Percentiles rank a stretch among this genome's conserved stretches.
Evolutionary conservation across 2,888 invertebrate species (phyloP).

Genomic region (Desoria tigrina): DNA sequence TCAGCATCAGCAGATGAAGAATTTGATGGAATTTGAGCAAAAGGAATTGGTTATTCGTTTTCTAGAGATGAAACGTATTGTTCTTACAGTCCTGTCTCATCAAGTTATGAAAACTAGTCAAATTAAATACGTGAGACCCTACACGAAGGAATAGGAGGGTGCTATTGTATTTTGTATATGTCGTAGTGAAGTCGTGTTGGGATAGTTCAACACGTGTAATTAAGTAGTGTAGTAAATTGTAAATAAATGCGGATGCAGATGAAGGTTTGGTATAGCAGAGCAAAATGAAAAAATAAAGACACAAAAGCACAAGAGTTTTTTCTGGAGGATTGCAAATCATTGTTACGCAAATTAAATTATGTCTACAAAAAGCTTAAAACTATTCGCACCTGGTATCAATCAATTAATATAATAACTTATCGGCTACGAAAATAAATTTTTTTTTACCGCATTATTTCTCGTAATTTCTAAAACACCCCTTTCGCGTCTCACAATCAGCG

Average conservation of each 20-base stretch:
- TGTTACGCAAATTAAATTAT: conserved; percentile 19
- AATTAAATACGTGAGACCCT: too few relatives aligned
- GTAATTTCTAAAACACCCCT: background rate
- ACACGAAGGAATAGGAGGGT: too few relatives aligned
- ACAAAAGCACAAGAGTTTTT: conserved; percentile 3
- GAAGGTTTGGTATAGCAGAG: background rate
- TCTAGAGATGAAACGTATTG: too few relatives aligned
- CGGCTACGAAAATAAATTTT: conserved; percentile 17
- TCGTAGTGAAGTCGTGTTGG: background rate
- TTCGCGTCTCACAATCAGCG: too few relatives aligned
- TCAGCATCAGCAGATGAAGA: too few relatives aligned
- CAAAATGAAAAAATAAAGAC: conserved; percentile 8
- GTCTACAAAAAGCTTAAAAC: conserved; percentile 28
- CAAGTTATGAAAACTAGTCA: too few relatives aligned
- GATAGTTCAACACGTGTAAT: background rate
- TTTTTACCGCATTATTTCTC: background rate
- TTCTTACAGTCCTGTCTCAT: too few relatives aligned
- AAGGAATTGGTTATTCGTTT: too few relatives aligned
- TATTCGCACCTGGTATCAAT: conserved; percentile 20
- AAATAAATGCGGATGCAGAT: background rate
- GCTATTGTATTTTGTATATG: too few relatives aligned
- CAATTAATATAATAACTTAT: conserved; percentile 4
- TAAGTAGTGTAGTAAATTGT: background rate
- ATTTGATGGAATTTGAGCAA: too few relatives aligned
- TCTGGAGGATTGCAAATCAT: conserved; percentile 17